phyloP scores from a whole-genome alignment of 2,797 vertebrate genomes.

The Takifugu rubripes region DNA sequence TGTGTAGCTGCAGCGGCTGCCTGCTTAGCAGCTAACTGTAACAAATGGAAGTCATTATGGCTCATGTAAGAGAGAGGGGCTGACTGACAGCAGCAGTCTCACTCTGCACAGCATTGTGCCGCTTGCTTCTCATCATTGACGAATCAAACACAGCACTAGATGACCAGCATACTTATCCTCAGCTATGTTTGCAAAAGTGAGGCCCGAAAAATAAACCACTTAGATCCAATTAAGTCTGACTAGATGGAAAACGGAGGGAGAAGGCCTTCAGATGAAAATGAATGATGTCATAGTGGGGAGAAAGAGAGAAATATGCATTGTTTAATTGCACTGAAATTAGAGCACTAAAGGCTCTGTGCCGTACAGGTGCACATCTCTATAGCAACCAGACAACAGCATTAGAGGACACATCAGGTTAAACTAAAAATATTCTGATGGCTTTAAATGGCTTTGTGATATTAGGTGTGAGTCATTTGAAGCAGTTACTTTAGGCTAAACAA shows the following conservation, averaged over 20 bases:
- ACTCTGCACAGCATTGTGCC: conserved; percentile 6
- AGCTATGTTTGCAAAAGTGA: conserved; percentile 14
- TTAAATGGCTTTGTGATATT: conserved; percentile 16
- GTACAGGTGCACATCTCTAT: not conserved
- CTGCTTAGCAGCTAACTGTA: conserved; percentile 94
- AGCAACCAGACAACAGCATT: conserved; percentile 7
- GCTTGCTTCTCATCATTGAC: conserved; percentile 21
- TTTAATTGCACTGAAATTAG: not conserved
- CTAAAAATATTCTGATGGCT: conserved; percentile 6
- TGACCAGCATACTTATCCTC: conserved; percentile 7
- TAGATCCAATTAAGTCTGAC: conserved; percentile 25
- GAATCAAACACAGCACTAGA: conserved; percentile 2
- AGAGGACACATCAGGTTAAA: conserved; percentile 14
- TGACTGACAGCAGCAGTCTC: conserved; percentile 17
- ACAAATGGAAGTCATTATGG: conserved; percentile 39
- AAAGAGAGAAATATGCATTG: conserved; percentile 11
- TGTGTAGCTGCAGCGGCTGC: conserved; percentile 96
- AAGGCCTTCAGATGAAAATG: conserved; percentile 26
- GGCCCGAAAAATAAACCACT: conserved; percentile 27
- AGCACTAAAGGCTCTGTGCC: not conserved
- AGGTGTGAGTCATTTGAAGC: conserved; percentile 53
- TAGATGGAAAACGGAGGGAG: conserved; percentile 30
- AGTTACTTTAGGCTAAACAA: conserved; percentile 57
- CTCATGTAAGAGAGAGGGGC: conserved; percentile 15
- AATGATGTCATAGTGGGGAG: conserved; percentile 38